Base-by-base conservation (phyloP, 2,797 vertebrate genomes). In the Taenioides sp. region DNA sequence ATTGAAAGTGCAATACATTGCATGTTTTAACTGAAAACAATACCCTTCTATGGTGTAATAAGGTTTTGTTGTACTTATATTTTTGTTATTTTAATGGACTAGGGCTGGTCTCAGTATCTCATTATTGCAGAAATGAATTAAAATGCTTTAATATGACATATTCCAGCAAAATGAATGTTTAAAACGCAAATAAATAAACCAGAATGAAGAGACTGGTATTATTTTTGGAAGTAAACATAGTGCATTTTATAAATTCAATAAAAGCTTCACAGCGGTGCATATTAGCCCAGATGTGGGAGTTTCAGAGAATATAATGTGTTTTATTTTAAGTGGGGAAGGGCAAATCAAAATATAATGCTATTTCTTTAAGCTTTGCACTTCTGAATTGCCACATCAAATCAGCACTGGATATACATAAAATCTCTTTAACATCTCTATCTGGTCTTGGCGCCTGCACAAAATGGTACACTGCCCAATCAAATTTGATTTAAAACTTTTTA, bases 111-210 rank as follows among this genome's bases (percentile, higher is more conserved):
- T 11, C 37, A 25, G 63, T 63, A 25, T 65, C 20, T 67, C 43
- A 27, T 16, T 25, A 27, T 50, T 31, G 49, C 18, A 27, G 25
- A 66, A 28, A 18, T 23, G 20, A 65, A 49, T 65, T 71, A 2
- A 40, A 75, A 77, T 62, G 40, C 74, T 71, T 72, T 28, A 47
- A 57, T 72, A 40, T 73, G 58, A 75, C 14, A 70, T 57, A 18
- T 54, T 66, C 59, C 49, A 71, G 62, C 70, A 67, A 69, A 76
- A 60, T 37, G 0, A 14, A 40, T 12, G 27, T 67, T 47, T 18
- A 3, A 69, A 72, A 69, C 31, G 18, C 20, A 55, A 63, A 59
- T 5, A 62, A 74, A 69, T 64, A 1, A 66, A 69, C 67, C 58
- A 14, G 4, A 58, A 65, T 25, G 27, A 52, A 65, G 20, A 52